Evolutionary conservation across 1,140 invertebrate species (phyloP), one percentile per base, ranked within the genome.

Genomic region (Meloidogyne floridensis): DNA sequence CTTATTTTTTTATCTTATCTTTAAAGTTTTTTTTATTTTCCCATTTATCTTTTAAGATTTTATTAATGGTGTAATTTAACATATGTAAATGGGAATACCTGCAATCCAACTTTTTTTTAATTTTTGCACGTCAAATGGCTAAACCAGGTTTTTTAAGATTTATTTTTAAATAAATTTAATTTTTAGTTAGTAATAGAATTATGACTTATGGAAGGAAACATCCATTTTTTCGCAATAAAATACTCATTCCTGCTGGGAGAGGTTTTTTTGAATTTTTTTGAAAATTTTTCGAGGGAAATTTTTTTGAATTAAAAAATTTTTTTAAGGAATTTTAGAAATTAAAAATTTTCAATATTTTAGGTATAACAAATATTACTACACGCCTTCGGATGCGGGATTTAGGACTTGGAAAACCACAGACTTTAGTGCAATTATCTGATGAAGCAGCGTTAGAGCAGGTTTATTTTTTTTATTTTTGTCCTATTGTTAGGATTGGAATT

Each of bases 71-170:
- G 32, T 59, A 15, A 59, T 1, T 32, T 1, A 5, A 59, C 4
- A 13, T 59, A 59, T 59, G 11, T 11, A n/a, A n/a, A 4, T 32
- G 59, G 59, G 59, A 3, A 65, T 65, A n/a, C 59, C 59, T 4
- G 59, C 59, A 65, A 65, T 65, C 6, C 59, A 65, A 65, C 10
- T 65, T 11, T 65, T n/a, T 65, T 65, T 65, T 65, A 65, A 65
- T 65, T 65, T 65, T 65, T 65, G 59, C 59, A n/a, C 4, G 59
- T n/a, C 59, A 65, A 65, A 65, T 65, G 59, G 59, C 59, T 65
- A 65, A 65, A 65, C 59, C 59, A 65, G 59, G 59, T 65, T 65
- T 65, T n/a, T 11, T 18, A 5, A 13, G 3, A 15, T 15, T 5
- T 32, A 32, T 32, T n/a, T 65, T 65, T 65, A 65, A 65, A 15